Conservation (phyloP, 2,888 invertebrate species). For the Phyto melanocephala region DNA sequence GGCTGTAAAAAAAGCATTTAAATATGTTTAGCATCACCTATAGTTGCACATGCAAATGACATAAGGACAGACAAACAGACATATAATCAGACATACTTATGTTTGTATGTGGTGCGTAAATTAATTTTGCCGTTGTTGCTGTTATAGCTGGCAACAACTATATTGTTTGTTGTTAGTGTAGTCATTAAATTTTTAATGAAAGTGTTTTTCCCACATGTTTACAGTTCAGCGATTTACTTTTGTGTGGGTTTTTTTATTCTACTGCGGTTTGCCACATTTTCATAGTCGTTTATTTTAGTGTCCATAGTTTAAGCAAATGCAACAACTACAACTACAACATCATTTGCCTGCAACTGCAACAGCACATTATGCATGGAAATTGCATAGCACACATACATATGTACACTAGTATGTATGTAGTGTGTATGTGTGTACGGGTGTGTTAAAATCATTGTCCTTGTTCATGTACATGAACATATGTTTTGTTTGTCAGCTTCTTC, state of each 20-base stretch:
- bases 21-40: conserved; percentile 54
- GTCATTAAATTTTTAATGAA: conserved; percentile 71
- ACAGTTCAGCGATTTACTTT: conserved; percentile 68
- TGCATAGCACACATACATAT: background rate
- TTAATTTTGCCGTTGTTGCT: conserved; percentile 17
- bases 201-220: conserved; percentile 73
- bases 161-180: conserved; percentile 45
- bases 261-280: conserved; percentile 68
- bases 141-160: conserved; percentile 7
- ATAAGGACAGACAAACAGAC: background rate
- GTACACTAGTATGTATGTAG: background rate
- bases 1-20: conserved; percentile 7
- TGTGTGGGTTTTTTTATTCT: conserved; percentile 60
- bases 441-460: conserved; percentile 62
- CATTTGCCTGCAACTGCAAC: conserved; percentile 5
- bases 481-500: conserved; percentile 52
- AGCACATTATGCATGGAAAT: conserved; percentile 32
- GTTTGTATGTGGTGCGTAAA: conserved; percentile 32
- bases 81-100: background rate
- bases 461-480: conserved; percentile 61
- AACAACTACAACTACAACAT: conserved; percentile 1
- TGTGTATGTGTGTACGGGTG: background rate
- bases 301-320: conserved; percentile 33
- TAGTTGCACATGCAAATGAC: background rate
- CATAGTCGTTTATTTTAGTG: conserved; percentile 58